Base-by-base conservation (phyloP, 2,888 invertebrate genomes). In the Agrilus biguttatus region DNA sequence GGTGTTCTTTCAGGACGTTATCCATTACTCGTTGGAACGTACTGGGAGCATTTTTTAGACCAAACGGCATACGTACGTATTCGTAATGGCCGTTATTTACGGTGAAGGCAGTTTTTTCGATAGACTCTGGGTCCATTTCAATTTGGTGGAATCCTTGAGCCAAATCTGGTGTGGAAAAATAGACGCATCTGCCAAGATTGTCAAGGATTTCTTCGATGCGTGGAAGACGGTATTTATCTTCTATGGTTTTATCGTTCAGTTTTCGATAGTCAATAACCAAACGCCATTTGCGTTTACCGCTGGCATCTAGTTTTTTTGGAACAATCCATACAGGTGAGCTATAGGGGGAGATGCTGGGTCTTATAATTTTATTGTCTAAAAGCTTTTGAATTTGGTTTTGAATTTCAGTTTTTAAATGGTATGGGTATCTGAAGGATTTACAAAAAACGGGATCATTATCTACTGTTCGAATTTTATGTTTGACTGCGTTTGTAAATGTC, bases 11-110 rank as follows among this genome's bases (percentile, higher is more conserved):
- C 7, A 58, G 36, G 43, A 52, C 40, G 45, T 50, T 39, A 28
- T 54, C 52, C 46, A 56, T 53, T 8, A 50, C 40, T 33, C 56
- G 14, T 40, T 55, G 54, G 43, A 58, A 58, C 8, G 54, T 58
- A 1, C 48, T 45, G 0, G 57, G 55, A 1, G 52, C 50, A 39
- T 54, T 54, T 33, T 45, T 40, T 8, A 58, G 42, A 3, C 59
- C n/a, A n/a, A n/a, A n/a, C n/a, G n/a, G n/a, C n/a, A n/a, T n/a
- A n/a, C n/a, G n/a, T n/a, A n/a, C n/a, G n/a, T n/a, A n/a, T n/a
- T n/a, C n/a, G n/a, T n/a, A n/a, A n/a, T n/a, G n/a, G n/a, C n/a
- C 55, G 37, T 47, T 42, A 10, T 48, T 49, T 6, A 52, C 49
- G 5, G 45, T 47, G 41, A 58, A 57, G 2, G 53, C 53, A 1